These are phyloP conservation scores for Altica lythri DNA, from an alignment of 2,888 invertebrate genomes.

Conservation along the genomic window DNA sequence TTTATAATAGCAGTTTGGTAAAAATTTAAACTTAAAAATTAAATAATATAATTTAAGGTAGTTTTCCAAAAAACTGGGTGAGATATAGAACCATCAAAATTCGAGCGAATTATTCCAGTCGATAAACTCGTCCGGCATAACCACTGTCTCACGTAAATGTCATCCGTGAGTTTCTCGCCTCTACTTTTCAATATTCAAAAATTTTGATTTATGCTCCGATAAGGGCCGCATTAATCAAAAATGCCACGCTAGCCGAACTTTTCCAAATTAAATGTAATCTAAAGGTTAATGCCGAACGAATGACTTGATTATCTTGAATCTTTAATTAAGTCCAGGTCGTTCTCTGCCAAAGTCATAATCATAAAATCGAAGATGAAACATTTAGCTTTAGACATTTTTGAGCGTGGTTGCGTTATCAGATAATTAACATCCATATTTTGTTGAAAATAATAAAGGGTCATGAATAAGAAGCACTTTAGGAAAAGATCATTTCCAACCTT, in stretches of 20 bases:
- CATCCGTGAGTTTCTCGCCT: constrained; percentile 18
- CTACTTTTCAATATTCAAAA: constrained; percentile 24
- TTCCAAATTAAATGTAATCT: constrained; percentile 27
- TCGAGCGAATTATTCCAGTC: constrained; percentile 13
- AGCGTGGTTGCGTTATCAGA: constrained; percentile 25
- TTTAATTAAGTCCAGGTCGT: constrained; percentile 26
- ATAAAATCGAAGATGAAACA: constrained; percentile 30
- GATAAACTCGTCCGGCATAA: constrained; percentile 13
- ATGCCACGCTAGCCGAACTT: constrained; percentile 22
- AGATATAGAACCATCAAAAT: neutral
- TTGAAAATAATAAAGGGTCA: constrained; percentile 17
- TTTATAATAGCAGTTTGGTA: too few relatives aligned
- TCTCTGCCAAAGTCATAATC: constrained; percentile 22
- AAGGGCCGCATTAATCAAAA: constrained; percentile 25
- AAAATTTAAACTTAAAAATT: too few relatives aligned
- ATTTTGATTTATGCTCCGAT: constrained; percentile 20
- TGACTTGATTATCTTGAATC: constrained; percentile 28
- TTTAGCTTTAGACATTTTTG: constrained; percentile 17
- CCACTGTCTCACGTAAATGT: constrained; percentile 16
- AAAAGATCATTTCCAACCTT: too few relatives aligned
- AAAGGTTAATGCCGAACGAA: constrained; percentile 25
- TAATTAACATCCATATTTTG: constrained; percentile 27
- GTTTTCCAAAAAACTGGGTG: neutral
- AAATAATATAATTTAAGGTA: too few relatives aligned
- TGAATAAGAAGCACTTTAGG: too few relatives aligned